Percentiles rank a stretch among this genome's conserved stretches.
These are phyloP conservation scores for Anabas testudineus DNA, from an alignment of 2,797 vertebrate genomes.

Conservation along the genomic window DNA sequence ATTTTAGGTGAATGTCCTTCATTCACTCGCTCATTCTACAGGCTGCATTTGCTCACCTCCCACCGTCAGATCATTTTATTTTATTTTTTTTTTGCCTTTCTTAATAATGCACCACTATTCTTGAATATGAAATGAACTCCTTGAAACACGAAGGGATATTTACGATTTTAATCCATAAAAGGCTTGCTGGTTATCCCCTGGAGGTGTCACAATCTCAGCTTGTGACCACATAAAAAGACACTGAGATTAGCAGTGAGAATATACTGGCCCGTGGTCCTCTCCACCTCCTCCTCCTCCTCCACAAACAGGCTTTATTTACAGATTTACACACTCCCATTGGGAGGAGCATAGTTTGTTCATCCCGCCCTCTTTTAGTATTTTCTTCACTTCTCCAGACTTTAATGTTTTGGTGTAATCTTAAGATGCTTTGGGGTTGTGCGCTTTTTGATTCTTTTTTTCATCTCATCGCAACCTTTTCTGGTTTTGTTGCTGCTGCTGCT, in stretches of 20 bases:
- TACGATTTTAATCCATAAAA: slow-evolving; percentile 71
- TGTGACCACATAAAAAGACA: slow-evolving; percentile 76
- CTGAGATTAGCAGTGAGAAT: slow-evolving; percentile 72
- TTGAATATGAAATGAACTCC: slow-evolving; percentile 58
- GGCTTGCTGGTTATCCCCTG: slow-evolving; percentile 55
- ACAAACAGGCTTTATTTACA: slow-evolving; percentile 72
- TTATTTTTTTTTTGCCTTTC: slow-evolving; percentile 17
- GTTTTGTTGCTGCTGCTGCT: background rate
- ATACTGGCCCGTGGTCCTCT: slow-evolving; percentile 64
- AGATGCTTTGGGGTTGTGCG: slow-evolving; percentile 62
- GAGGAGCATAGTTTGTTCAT: slow-evolving; percentile 76
- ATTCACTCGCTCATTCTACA: slow-evolving; percentile 25
- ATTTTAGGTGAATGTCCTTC: slow-evolving; percentile 16
- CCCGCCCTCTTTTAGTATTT: slow-evolving; percentile 67
- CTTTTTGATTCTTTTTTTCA: slow-evolving; percentile 40
- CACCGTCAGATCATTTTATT: slow-evolving; percentile 30
- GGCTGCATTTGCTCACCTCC: slow-evolving; percentile 65
- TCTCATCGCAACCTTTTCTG: slow-evolving; percentile 33
- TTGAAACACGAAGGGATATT: slow-evolving; percentile 56
- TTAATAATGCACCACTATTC: slow-evolving; percentile 50
- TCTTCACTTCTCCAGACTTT: slow-evolving; percentile 59
- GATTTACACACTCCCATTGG: slow-evolving; percentile 75
- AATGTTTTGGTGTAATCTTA: slow-evolving; percentile 62
- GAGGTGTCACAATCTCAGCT: slow-evolving; percentile 68
- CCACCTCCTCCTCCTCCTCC: slow-evolving; percentile 49